Base-by-base conservation (phyloP, 64 coral and sea anemone genomes). In the Orbicella faveolata region DNA sequence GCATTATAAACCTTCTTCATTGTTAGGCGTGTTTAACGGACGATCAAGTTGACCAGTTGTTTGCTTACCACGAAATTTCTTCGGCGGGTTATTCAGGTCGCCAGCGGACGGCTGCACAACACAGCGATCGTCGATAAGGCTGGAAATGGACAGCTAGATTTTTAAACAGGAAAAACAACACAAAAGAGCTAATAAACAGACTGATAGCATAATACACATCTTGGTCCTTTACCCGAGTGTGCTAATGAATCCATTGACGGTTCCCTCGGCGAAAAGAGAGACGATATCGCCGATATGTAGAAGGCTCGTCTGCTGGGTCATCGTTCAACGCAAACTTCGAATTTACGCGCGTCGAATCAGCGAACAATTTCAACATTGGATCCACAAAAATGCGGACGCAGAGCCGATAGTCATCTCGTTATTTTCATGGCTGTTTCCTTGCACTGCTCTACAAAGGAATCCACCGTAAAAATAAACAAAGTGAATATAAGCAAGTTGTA, bases 221-320 rank as follows among this genome's bases (percentile, higher is more conserved):
- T 16, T 23, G 51, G 30, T 48, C 68, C 34, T 89, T 80, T 91
- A 99, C 94, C 97, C 97, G 21, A 99, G 89, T 64, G 97, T 99
- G 87, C 97, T 99, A 74, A 99, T 95, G 91, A 99, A 99, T 39
- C 97, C 97, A 94, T 93, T 99, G 1, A 93, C 97, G 52, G 83
- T 88, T 78, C 97, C 97, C 92, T 99, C 97, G 65, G 97, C 91
- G 65, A 96, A 99, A 34, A 99, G 89, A 15, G 97, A 99, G 14
- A 94, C 93, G 34, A 99, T 99, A 95, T 99, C 97, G 79, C 97
- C 97, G 74, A 99, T 91, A 76, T 99, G 97, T 17, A 99, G 97
- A 76, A 93, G 90, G 61, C 94, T 89, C 62, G 97, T 99, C 41
- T 90, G 91, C 41, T 97, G 95, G 5, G 95, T 74, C 95, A 97